These are phyloP conservation scores for Drosophila mettleri DNA, from an alignment of 2,888 invertebrate species.

Conservation along the genomic window DNA sequence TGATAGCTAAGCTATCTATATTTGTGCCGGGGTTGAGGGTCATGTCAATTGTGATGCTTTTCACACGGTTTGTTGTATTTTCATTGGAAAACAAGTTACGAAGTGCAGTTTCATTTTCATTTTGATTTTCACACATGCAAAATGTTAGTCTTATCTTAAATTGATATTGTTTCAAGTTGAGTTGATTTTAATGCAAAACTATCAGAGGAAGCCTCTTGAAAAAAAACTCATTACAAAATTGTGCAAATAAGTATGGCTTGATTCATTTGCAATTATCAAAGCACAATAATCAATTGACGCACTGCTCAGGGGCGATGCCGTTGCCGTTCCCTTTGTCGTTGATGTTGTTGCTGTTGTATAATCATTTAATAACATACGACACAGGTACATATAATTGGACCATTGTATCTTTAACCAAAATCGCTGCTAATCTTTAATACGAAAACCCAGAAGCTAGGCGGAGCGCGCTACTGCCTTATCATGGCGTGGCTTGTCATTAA, in stretches of 20 bases:
- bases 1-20: conserved; percentile 13
- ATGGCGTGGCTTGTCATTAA: conserved; percentile 25
- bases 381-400: conserved; percentile 32
- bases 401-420: conserved; percentile 43
- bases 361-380: conserved; percentile 27
- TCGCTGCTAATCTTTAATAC: conserved; percentile 50
- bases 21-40: background rate
- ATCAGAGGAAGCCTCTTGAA: conserved; percentile 22
- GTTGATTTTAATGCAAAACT: conserved; percentile 30
- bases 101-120: conserved; percentile 1
- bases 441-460: conserved; percentile 23
- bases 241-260: conserved; percentile 4
- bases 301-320: conserved; percentile 1
- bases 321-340: too few species aligned
- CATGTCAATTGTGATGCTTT: conserved; percentile 22
- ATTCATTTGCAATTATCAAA: conserved; percentile 31
- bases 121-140: conserved; percentile 1
- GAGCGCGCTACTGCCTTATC: conserved; percentile 6
- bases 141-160: background rate
- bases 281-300: conserved; percentile 49
- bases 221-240: conserved; percentile 9
- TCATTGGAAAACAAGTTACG: background rate
- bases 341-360: conserved; percentile 23
- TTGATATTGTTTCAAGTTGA: conserved; percentile 25
- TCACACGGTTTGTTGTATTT: conserved; percentile 38